Base-by-base conservation (phyloP, 2,113 vertebrate genomes). In the Oplegnathus fasciatus region DNA sequence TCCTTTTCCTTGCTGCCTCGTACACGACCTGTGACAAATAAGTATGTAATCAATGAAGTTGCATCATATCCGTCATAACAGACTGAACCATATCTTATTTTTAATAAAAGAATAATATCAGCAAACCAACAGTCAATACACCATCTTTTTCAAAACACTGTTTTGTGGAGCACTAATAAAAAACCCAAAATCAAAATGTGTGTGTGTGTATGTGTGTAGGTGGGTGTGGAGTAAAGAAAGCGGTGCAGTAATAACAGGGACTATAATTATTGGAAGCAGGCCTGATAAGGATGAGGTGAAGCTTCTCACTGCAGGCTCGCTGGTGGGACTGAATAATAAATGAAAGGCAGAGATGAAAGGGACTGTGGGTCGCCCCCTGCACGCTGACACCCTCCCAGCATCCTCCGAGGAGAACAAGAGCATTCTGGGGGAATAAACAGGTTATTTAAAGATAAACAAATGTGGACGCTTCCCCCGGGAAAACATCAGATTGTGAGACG, bases 381-480 rank as follows among this genome's bases (percentile, higher is more conserved):
- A 58, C 20, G 13, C 66, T 52, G 82, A 82, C 85, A 82, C 73
- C 71, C 72, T 61, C 79, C 61, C 55, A 48, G 72, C 52, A 79
- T 67, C 72, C 62, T 85, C 75, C 0, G 2, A 85, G 84, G 58
- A 85, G 40, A 85, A 84, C 66, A 70, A 30, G 74, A 58, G 65
- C 83, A 71, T 85, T 85, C 84, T 77, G 42, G 75, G 67, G 82
- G 72, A 89, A 80, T 91, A 87, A 89, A 82, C 69, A 91, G 81
- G 81, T 84, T 91, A 85, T 89, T 89, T 87, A 82, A 83, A 91
- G 79, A 81, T 89, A 89, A 87, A 85, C 79, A 80, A 85, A 85
- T 74, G 83, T 81, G 72, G 75, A 68, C 6, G 13, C 58, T 50
- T 79, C 73, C 58, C 73, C 34, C 2, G 18, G 22, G 79, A 72